These are phyloP conservation scores for Dolichopus griseipennis DNA, from an alignment of 2,888 invertebrate species.

Conservation along the genomic window DNA sequence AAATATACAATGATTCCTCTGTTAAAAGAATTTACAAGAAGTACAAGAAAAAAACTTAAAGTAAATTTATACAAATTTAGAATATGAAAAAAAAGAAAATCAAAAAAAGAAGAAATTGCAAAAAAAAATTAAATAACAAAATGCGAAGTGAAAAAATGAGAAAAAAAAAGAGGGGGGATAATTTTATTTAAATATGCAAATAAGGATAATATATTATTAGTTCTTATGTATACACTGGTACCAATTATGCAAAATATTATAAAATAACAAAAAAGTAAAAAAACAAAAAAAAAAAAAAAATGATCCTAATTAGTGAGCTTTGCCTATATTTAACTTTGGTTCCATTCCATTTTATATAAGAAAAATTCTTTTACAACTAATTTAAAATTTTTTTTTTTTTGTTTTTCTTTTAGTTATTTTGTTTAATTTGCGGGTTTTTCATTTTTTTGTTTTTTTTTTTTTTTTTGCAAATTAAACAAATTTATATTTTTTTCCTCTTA, in stretches of 20 bases:
- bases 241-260: neutral
- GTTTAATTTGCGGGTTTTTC: neutral
- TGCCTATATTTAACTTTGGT: neutral
- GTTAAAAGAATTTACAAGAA: too few relatives aligned
- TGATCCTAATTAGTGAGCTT: neutral
- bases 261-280: neutral
- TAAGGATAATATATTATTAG: slow-evolving; percentile 4
- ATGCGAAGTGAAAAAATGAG: too few relatives aligned
- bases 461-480: too few relatives aligned
- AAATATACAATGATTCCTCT: too few relatives aligned
- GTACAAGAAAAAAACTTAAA: too few relatives aligned
- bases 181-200: slow-evolving; percentile 4
- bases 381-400: neutral
- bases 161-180: neutral
- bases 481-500: too few relatives aligned
- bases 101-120: neutral
- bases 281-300: neutral
- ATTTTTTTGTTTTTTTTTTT: too few relatives aligned
- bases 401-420: neutral
- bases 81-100: too few relatives aligned
- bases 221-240: neutral
- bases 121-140: neutral
- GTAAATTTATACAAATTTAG: too few relatives aligned
- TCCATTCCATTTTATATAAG: too few relatives aligned
- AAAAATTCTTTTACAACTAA: neutral